A percentile compares a stretch with the other conserved stretches of the same genome.
Conservation (phyloP, 2,888 invertebrate genomes). For the Temnothorax ravouxi region DNA sequence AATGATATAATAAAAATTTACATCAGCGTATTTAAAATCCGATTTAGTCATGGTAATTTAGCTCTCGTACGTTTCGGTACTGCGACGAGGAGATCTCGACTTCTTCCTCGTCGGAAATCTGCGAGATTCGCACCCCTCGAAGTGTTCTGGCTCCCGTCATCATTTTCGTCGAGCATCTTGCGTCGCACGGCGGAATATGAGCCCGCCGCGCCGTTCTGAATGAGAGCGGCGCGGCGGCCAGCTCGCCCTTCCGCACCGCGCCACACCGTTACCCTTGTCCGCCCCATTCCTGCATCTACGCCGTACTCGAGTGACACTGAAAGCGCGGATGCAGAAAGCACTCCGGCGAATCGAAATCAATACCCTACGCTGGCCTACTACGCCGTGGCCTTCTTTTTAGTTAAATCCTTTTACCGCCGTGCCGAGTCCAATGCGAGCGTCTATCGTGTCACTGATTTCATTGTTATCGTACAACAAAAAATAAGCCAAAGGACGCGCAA, state of each 20-base stretch:
- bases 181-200: conserved; percentile 29
- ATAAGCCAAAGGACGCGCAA: not conserved
- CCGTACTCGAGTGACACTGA: conserved; percentile 76
- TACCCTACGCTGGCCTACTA: conserved; percentile 78
- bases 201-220: conserved; percentile 58
- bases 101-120: conserved; percentile 3
- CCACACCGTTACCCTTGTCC: conserved; percentile 36
- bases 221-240: conserved; percentile 50
- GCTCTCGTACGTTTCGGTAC: not conserved
- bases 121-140: not conserved
- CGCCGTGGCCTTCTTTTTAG: conserved; percentile 79
- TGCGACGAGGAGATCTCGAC: not conserved
- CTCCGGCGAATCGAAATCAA: conserved; percentile 77
- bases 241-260: conserved; percentile 4
- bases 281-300: conserved; percentile 67
- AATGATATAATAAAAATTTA: conserved; percentile 1
- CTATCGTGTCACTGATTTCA: not conserved
- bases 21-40: not conserved
- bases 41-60: not conserved
- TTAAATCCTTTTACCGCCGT: conserved; percentile 68
- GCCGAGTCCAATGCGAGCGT: conserved; percentile 28
- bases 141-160: not conserved
- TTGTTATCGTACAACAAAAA: not conserved
- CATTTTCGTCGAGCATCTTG: conserved; percentile 29
- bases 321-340: conserved; percentile 75